Base-by-base conservation (phyloP, 2,888 invertebrate species). In the Eudasyphora cyanicolor region DNA sequence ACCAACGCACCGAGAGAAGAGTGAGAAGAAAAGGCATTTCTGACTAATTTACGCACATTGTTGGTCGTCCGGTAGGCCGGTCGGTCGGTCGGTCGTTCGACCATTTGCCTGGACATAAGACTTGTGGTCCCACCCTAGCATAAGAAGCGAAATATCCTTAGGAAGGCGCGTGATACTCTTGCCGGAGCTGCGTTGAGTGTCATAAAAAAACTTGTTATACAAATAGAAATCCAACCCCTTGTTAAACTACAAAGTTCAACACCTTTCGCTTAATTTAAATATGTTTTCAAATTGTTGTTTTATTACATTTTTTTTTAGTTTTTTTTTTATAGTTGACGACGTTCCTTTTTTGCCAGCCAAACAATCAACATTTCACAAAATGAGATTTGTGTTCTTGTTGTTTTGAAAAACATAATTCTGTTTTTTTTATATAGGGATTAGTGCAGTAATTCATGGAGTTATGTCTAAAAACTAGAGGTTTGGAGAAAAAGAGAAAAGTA, bases 201-300 rank as follows among this genome's bases (percentile, higher is more conserved):
- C 64, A 64, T 64, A 64, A 79, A 82, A 82, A 74, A 67, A 54
- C 73, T 74, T n/a, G 42, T 60, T 32, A 35, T 10, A 38, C 54
- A 42, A 67, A 24, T 10, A 29, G 29, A 51, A 57, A 54, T 27
- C 6, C 21, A 51, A 51, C 54, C 70, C 49, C 29, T 51, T 19
- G 32, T 35, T n/a, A 35, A 71, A 57, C 24, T 57, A 38, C 17
- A 24, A 35, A 73, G 35, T 73, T 38, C 27, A 27, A 69, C 42
- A 76, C n/a, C 62, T 32, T 49, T 62, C 42, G 10, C 17, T 67
- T 67, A 88, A 88, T 88, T 89, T 89, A 79, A 64, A 70, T 78
- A 45, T 57, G 42, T 14, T 42, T 69, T 32, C n/a, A n/a, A n/a
- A n/a, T n/a, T 10, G 5, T 29, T 2, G 21, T 35, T 17, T 6